These are phyloP conservation scores for Dufourea novaeangliae DNA, from an alignment of 1,140 invertebrate species.

Conservation along the genomic window DNA sequence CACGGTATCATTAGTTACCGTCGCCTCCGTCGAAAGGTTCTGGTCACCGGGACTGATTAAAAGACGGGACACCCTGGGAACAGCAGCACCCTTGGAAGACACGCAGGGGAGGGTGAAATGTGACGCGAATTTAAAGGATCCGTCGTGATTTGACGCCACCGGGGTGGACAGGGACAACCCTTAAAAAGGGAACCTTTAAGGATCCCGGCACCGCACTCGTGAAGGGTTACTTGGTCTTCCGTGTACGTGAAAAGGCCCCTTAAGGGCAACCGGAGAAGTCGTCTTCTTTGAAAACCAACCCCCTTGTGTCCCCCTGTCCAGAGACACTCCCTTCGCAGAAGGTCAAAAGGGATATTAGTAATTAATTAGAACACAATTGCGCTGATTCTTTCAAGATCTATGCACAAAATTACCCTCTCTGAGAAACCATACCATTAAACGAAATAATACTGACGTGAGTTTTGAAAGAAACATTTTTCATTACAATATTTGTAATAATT, in stretches of 20 bases:
- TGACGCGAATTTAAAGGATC: constrained; percentile 81
- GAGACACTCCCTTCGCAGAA: background rate
- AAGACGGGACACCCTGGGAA: constrained; percentile 70
- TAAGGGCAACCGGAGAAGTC: constrained; percentile 18
- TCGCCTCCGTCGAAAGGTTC: constrained; percentile 71
- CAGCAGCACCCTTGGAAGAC: constrained; percentile 58
- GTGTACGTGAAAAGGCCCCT: constrained; percentile 50
- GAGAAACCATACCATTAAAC: background rate
- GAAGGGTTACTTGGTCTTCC: constrained; percentile 72
- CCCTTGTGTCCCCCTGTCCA: background rate
- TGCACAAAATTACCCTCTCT: no score
- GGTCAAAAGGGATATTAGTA: background rate
- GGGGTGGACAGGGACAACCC: constrained; percentile 74
- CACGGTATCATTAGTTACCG: constrained; percentile 79
- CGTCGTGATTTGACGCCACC: constrained; percentile 76
- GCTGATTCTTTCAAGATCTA: background rate
- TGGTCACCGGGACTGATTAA: constrained; percentile 78
- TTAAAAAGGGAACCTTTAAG: constrained; percentile 78
- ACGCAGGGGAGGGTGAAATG: constrained; percentile 74
- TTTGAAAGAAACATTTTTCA: background rate
- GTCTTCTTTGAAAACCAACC: constrained; percentile 42
- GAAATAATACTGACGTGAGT: no score
- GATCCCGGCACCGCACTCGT: constrained; percentile 56
- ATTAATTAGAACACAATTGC: background rate
- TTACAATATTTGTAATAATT: background rate